A percentile compares a stretch with the other conserved stretches of the same genome.
Conservation (phyloP, 2,888 invertebrate species). For the Esperia sulphurella region DNA sequence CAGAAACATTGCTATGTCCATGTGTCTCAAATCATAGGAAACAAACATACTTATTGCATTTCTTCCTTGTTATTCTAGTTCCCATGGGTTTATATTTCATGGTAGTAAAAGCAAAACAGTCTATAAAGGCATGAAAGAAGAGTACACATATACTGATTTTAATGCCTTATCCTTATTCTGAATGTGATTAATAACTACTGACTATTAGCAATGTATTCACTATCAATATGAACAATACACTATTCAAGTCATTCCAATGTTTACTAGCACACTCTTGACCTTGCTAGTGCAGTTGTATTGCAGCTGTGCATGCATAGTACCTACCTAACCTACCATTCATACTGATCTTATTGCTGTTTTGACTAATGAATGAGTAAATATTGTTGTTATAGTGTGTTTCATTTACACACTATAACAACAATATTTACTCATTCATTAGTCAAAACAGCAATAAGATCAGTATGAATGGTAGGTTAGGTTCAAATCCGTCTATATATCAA, state of each 20-base stretch:
- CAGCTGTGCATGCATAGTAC: not conserved
- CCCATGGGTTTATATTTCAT: too few relatives aligned
- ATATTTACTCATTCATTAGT: too few relatives aligned
- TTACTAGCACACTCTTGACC: conserved; percentile 1
- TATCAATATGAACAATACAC: conserved; percentile 1
- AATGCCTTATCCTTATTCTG: not conserved
- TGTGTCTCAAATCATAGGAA: too few relatives aligned
- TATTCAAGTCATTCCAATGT: conserved; percentile 3
- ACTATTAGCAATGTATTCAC: conserved; percentile 3
- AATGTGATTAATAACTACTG: not conserved
- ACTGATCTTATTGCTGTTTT: not conserved
- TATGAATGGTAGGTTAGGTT: conserved; percentile 30
- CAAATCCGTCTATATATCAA: conserved; percentile 66
- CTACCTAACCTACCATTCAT: not conserved
- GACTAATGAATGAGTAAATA: too few relatives aligned
- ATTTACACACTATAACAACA: too few relatives aligned
- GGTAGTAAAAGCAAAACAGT: too few relatives aligned
- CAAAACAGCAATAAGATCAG: not conserved
- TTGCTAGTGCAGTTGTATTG: not conserved
- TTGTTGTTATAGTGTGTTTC: too few relatives aligned
- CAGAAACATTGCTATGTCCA: too few relatives aligned
- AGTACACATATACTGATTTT: too few relatives aligned
- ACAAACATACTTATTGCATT: too few relatives aligned
- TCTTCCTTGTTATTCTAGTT: too few relatives aligned
- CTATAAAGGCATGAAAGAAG: too few relatives aligned